Evolutionary conservation across 2,797 vertebrate genomes (phyloP), one percentile per base, ranked within the genome.

Genomic region (Alca torda): DNA sequence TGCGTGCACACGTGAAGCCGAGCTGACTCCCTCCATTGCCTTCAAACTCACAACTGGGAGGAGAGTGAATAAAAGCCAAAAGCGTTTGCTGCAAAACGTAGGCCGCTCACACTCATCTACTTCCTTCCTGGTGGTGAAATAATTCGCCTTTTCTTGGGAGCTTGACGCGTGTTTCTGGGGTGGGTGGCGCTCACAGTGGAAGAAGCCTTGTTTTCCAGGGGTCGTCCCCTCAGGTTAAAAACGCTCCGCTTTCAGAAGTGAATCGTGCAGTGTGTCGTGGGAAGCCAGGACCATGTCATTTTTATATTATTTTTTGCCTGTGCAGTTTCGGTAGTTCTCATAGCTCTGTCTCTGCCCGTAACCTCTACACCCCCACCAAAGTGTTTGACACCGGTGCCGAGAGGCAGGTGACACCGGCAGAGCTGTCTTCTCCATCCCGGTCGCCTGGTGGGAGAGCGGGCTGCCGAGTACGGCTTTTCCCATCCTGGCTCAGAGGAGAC

Each of bases 291-390:
- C 68, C 72, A 9, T 43, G n/a, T 94, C 33, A 25, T 80, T 85
- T 92, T 91, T 25, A 13, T 19, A 21, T 57, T 91, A 31, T 87
- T 92, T 98, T 95, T 91, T 90, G 83, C 93, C 69, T 73, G 46
- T 95, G 94, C 92, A 89, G 96, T 96, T 97, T 77, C 28, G 25
- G 87, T 96, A 91, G 87, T 81, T 80, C 79, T 84, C 89, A 50
- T 74, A 92, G 80, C 87, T 94, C 93, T 95, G 79, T 72, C 93
- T 90, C 93, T 94, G 90, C 94, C 91, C 70, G 4, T 86, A 91
- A 50, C 73, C 85, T 93, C 61, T 46, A 21, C 78, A 68, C 74
- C 91, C 65, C 95, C 90, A 74, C 83, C 81, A 45, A 93, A 88
- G 56, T 30, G 76, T 91, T 92, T 65, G 63, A 65, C 53, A 37